Evolutionary conservation across 2,797 vertebrate species (phyloP), one percentile per base, ranked within the genome.

Genomic region (Molossus molossus): DNA sequence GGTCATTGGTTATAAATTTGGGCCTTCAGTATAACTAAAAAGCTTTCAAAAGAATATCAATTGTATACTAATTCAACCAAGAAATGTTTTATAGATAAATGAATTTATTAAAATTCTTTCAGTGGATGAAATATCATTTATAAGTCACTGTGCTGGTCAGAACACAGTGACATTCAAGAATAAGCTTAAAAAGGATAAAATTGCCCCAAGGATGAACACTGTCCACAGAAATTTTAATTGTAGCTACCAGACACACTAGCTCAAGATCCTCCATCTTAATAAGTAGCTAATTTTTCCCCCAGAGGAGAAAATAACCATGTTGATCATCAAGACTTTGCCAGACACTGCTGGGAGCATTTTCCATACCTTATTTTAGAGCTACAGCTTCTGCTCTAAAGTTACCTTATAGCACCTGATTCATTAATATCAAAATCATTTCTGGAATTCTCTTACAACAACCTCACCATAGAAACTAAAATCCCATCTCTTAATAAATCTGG

Each of bases 1-100:
- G 37, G 53, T 81, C 23, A 93, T 88, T 81, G 27, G 40, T 88
- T 70, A 91, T 86, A 88, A 93, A 85, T 83, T 87, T 77, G 14
- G n/a, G 3, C 9, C 50, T 67, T 18, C 23, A 60, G 29, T 90
- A 14, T 17, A 88, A 73, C 72, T 72, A 48, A 53, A 82, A 58
- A 50, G 18, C 37, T 58, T 88, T 70, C 48, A 70, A 81, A 85
- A 72, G 23, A 72, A n/a, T 65, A 75, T 37, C 48, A 80, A 45
- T 84, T 91, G 95, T 65, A 83, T 84, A 75, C 73, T 58, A 89
- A 96, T 73, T 92, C 45, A 94, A 21, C 65, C 50, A 80, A 79
- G 65, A 80, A 67, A 75, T 90, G 9, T 79, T 90, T 94, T 15
- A 37, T 73, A 75, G 89, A 37, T 90, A 53, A 90, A 80, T 73